A percentile compares a stretch with the other conserved stretches of the same genome.
Conservation (phyloP, 2,113 vertebrate species). For the Tachycineta bicolor region DNA sequence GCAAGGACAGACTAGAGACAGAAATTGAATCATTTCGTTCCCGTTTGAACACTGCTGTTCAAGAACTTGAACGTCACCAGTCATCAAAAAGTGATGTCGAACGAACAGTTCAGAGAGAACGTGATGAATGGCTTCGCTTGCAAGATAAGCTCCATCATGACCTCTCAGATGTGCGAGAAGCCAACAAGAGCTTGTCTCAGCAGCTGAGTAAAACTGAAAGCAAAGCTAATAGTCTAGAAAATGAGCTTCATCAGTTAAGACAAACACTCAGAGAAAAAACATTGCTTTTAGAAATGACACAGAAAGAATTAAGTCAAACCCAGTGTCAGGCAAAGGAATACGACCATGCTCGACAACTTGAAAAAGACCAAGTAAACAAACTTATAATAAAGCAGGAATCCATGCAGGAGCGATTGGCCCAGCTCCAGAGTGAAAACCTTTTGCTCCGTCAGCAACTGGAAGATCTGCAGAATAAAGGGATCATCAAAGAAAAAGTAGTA, state of each 20-base stretch:
- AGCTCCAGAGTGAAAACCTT: slow-evolving; percentile 86
- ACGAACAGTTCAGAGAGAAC: slow-evolving; percentile 81
- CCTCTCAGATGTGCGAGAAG: slow-evolving; percentile 75
- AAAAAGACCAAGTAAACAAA: slow-evolving; percentile 81
- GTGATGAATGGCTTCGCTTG: slow-evolving; percentile 83
- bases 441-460: slow-evolving; percentile 89
- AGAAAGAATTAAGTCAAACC: slow-evolving; percentile 81
- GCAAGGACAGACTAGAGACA: slow-evolving; percentile 80
- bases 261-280: slow-evolving; percentile 84
- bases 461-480: slow-evolving; percentile 85
- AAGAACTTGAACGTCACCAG: slow-evolving; percentile 83
- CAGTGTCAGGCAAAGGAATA: slow-evolving; percentile 78
- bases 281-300: slow-evolving; percentile 79
- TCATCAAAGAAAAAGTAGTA: slow-evolving; percentile 84
- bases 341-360: slow-evolving; percentile 75
- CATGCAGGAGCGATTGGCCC: slow-evolving; percentile 85
- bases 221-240: slow-evolving; percentile 83
- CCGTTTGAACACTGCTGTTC: slow-evolving; percentile 76
- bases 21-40: slow-evolving; percentile 80
- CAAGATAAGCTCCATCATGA: slow-evolving; percentile 84
- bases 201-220: slow-evolving; percentile 84
- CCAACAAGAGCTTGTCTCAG: slow-evolving; percentile 81
- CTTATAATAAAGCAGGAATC: slow-evolving; percentile 83
- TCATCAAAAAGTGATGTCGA: slow-evolving; percentile 77
- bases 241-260: slow-evolving; percentile 82